Evolutionary conservation across 2,888 invertebrate species (phyloP).

Genomic region (Stenotaenia linearis): DNA sequence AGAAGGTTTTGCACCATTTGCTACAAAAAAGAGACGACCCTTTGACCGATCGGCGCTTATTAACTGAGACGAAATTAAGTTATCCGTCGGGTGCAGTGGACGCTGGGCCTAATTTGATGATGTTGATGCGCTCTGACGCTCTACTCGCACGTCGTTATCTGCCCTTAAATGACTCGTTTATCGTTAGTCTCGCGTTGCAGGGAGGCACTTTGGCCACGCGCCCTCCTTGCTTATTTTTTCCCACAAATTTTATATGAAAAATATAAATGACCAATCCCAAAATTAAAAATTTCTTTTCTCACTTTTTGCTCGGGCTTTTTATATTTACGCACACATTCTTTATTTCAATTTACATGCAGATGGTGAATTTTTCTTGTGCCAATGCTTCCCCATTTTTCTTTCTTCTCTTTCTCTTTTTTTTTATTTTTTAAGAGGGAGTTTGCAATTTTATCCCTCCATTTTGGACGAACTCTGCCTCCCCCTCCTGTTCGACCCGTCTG

Average conservation of each 20-base stretch:
- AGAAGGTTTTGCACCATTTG: not conserved
- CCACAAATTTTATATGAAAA: not conserved
- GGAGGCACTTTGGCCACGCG: not conserved
- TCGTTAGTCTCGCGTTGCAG: constrained; percentile 9
- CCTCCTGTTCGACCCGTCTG: not conserved
- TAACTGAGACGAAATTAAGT: not conserved
- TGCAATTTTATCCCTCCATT: constrained; percentile 30
- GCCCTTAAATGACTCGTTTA: constrained; percentile 34
- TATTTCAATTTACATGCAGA: not conserved
- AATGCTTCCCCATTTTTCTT: not conserved
- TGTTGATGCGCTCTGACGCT: constrained; percentile 33
- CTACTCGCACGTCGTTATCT: constrained; percentile 32
- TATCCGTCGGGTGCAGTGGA: not conserved
- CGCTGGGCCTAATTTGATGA: constrained; percentile 32
- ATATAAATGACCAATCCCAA: not conserved
- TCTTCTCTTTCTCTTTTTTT: not conserved
- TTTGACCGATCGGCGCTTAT: not conserved
- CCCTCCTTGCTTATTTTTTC: not conserved
- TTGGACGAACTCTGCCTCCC: constrained; percentile 8
- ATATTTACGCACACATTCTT: not conserved
- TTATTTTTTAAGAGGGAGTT: constrained; percentile 13
- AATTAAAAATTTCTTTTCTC: not conserved
- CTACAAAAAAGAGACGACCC: not conserved
- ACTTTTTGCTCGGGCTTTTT: not conserved
- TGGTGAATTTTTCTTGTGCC: not conserved